phyloP scores from a whole-genome alignment of 2,113 vertebrate species.

The Channa maculata region DNA sequence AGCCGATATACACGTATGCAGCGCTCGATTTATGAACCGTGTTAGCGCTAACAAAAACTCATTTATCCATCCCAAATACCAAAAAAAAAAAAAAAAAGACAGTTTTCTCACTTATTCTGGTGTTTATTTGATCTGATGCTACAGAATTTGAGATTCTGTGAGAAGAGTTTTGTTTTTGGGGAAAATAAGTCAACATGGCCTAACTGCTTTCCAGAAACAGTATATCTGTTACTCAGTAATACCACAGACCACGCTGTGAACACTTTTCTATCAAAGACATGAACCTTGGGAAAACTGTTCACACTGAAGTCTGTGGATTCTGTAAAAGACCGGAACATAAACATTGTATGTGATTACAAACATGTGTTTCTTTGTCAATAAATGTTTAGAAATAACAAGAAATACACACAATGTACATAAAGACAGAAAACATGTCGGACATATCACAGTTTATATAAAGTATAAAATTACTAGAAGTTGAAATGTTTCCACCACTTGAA shows the following conservation, averaged over 20 bases:
- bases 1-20: slow-evolving; percentile 7
- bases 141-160: not conserved
- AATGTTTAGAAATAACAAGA: no score
- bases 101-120: not conserved
- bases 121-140: not conserved
- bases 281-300: not conserved
- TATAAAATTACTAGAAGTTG: not conserved
- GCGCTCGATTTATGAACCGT: slow-evolving; percentile 11
- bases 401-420: no score
- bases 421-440: no score
- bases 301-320: not conserved
- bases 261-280: not conserved
- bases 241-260: not conserved
- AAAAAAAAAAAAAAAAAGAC: slow-evolving; percentile 7
- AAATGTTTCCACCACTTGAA: no score
- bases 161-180: not conserved
- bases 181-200: slow-evolving; percentile 3
- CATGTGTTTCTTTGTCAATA: no score
- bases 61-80: not conserved
- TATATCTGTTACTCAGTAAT: not conserved
- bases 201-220: not conserved
- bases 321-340: no score
- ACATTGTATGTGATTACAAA: no score
- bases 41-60: not conserved
- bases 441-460: not conserved